phyloP scores from a whole-genome alignment of 2,888 invertebrate species.

The Hedya salicella region DNA sequence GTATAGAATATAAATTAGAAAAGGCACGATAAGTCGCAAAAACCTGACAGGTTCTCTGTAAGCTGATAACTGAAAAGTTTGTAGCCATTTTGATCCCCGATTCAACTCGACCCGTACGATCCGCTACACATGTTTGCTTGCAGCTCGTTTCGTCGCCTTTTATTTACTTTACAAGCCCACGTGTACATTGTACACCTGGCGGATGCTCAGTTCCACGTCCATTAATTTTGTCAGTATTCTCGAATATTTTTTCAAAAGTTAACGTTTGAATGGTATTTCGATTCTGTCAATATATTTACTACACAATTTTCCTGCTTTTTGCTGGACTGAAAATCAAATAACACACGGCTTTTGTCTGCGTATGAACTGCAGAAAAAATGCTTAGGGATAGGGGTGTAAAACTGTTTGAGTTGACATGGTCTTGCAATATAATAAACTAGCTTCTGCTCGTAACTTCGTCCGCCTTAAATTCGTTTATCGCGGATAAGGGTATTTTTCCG shows the following conservation, averaged over 20 bases:
- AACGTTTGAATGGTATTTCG: background rate
- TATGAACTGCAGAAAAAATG: too few relatives aligned
- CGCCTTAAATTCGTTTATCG: too few relatives aligned
- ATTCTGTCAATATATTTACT: background rate
- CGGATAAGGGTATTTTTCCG: too few relatives aligned
- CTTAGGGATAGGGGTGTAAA: too few relatives aligned
- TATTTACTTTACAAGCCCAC: conserved; percentile 22
- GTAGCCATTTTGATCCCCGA: conserved; percentile 9
- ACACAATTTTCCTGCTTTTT: background rate
- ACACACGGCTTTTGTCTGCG: background rate
- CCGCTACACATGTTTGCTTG: conserved; percentile 15
- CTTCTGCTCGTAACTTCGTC: too few relatives aligned
- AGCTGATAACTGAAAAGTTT: conserved; percentile 2
- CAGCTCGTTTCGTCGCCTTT: background rate
- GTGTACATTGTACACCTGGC: conserved; percentile 14
- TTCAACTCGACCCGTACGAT: conserved; percentile 7
- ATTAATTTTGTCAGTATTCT: background rate
- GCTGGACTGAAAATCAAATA: background rate
- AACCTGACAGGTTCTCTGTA: background rate
- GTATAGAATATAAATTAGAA: too few relatives aligned
- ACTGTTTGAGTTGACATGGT: too few relatives aligned
- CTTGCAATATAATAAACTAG: too few relatives aligned
- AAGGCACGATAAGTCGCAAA: background rate
- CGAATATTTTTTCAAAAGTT: background rate
- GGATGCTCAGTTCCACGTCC: background rate